A percentile compares a stretch with the other conserved stretches of the same genome.
Evolutionary conservation across 2,888 invertebrate species (phyloP).

Genomic region (Resseliella maxima): DNA sequence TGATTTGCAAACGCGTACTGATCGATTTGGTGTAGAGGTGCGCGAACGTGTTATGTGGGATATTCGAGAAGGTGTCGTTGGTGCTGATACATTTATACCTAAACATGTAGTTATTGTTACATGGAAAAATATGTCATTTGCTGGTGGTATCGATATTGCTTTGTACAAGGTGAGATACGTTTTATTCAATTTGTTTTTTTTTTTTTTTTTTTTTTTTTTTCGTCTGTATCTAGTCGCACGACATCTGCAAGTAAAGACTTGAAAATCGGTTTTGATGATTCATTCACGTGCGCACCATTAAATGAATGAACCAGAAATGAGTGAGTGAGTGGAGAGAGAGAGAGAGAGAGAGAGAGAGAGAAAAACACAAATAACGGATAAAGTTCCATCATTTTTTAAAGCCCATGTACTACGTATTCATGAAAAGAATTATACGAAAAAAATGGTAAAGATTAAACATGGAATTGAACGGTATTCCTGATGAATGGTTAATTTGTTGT

Average conservation of each 20-base stretch:
- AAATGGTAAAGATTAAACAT: neutral
- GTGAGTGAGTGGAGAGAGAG: no score
- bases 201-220: neutral
- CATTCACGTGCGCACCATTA: no score
- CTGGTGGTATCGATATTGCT: constrained; percentile 86
- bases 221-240: no score
- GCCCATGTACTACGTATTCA: no score
- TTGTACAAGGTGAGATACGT: constrained; percentile 72
- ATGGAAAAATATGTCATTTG: constrained; percentile 96
- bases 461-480: neutral
- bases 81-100: constrained; percentile 89
- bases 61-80: constrained; percentile 88
- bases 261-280: no score
- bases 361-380: no score
- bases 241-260: no score
- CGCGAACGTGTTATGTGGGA: constrained; percentile 89
- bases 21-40: constrained; percentile 87
- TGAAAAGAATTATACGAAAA: neutral
- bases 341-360: no score
- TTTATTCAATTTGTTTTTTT: constrained; percentile 57
- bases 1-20: constrained; percentile 78
- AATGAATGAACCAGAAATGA: no score
- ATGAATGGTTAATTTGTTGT: constrained; percentile 16
- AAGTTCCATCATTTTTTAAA: no score
- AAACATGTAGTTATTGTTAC: constrained; percentile 91